Evolutionary conservation across 2,888 invertebrate species (phyloP).

Genomic region (Lymantria dispar): DNA sequence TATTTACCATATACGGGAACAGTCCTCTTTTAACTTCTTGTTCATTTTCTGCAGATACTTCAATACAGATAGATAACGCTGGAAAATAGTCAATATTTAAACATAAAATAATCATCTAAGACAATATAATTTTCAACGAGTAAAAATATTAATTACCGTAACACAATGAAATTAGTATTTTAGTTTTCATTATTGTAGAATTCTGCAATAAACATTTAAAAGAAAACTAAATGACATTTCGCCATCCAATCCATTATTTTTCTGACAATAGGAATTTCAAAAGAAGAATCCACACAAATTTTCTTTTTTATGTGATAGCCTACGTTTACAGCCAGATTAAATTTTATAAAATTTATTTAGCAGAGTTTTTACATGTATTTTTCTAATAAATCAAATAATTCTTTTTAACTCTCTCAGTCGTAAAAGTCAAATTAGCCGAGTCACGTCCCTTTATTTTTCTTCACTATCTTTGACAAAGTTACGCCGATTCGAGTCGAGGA

Average conservation of each 20-base stretch:
- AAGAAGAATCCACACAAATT: slow-evolving; percentile 56
- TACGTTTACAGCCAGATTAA: slow-evolving; percentile 21
- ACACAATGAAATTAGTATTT: slow-evolving; percentile 46
- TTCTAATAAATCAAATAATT: slow-evolving; percentile 16
- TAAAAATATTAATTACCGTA: slow-evolving; percentile 45
- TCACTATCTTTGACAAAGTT: slow-evolving; percentile 78
- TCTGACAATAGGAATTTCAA: slow-evolving; percentile 56
- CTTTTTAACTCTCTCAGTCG: slow-evolving; percentile 32
- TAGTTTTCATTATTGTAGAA: slow-evolving; percentile 53
- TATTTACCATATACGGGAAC: slow-evolving; percentile 63
- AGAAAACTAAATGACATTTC: slow-evolving; percentile 45
- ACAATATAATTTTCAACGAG: background rate
- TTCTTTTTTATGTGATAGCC: slow-evolving; percentile 15
- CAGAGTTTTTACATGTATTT: slow-evolving; percentile 19
- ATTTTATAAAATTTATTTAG: slow-evolving; percentile 8
- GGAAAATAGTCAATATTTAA: slow-evolving; percentile 20
- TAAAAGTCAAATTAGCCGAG: slow-evolving; percentile 74
- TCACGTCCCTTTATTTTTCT: slow-evolving; percentile 80
- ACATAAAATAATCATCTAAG: slow-evolving; percentile 4
- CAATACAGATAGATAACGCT: slow-evolving; percentile 37
- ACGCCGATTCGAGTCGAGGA: slow-evolving; percentile 61
- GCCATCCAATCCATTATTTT: slow-evolving; percentile 31
- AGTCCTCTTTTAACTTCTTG: slow-evolving; percentile 54
- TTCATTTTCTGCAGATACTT: slow-evolving; percentile 47
- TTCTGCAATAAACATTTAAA: slow-evolving; percentile 37